Conservation (phyloP, 2,113 vertebrate genomes). For the Cavia porcellus region DNA sequence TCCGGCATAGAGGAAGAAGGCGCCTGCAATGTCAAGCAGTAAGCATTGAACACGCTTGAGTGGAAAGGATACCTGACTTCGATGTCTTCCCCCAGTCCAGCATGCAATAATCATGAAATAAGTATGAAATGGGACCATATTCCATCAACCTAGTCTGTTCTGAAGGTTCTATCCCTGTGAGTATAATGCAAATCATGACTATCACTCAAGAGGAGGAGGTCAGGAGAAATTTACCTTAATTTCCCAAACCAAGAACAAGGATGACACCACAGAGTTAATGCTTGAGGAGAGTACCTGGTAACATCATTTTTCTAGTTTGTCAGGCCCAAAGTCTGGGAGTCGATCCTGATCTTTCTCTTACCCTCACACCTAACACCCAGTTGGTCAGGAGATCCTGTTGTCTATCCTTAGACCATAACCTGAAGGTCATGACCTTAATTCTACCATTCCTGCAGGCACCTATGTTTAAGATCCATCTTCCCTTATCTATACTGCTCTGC, state of each 20-base stretch:
- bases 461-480: not conserved
- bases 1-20: conserved; percentile 97
- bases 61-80: not conserved
- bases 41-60: not conserved
- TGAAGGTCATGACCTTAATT: not conserved
- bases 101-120: not conserved
- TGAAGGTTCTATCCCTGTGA: not conserved
- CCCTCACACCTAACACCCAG: not conserved
- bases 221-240: not conserved
- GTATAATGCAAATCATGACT: not conserved
- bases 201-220: not conserved
- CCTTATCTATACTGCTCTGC: not conserved
- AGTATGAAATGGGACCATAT: not conserved
- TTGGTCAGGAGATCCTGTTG: not conserved
- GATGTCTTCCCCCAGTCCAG: not conserved
- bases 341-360: not conserved
- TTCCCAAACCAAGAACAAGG: not conserved
- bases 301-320: not conserved
- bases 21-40: conserved; percentile 89
- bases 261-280: not conserved
- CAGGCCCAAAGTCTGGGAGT: not conserved
- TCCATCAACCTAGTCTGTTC: not conserved
- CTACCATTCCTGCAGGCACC: not conserved
- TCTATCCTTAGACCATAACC: not conserved
- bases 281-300: too few species aligned